A percentile compares a stretch with the other conserved stretches of the same genome.
These are phyloP conservation scores for Pogonomyrmex barbatus DNA, from an alignment of 1,140 invertebrate species.

Conservation along the genomic window DNA sequence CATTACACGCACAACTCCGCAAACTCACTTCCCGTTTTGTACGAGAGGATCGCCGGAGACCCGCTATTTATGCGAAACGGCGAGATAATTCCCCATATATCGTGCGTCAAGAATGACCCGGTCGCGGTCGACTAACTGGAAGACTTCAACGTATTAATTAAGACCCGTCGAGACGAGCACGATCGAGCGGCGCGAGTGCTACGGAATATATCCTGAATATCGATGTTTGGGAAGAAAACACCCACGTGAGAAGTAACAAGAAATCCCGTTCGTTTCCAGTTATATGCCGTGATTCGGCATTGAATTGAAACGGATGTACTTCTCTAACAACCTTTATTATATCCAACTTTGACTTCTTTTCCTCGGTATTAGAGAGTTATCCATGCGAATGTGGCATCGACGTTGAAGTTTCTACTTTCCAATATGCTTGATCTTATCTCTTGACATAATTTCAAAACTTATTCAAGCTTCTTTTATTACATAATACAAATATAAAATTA, in stretches of 20 bases:
- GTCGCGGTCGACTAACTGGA: slow-evolving; percentile 13
- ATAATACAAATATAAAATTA: background rate
- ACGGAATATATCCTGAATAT: background rate
- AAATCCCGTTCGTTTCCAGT: slow-evolving; percentile 24
- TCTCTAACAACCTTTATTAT: background rate
- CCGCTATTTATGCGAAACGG: slow-evolving; percentile 31
- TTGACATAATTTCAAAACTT: background rate
- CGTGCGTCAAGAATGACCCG: slow-evolving; percentile 5
- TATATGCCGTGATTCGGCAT: background rate
- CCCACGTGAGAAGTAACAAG: slow-evolving; percentile 23
- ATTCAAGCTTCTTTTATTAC: background rate
- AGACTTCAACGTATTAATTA: slow-evolving; percentile 47
- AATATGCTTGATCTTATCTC: background rate
- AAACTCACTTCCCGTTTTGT: background rate
- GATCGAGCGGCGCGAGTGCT: background rate
- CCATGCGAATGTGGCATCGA: background rate
- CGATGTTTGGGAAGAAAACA: slow-evolving; percentile 32
- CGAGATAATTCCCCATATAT: background rate
- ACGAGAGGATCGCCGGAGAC: background rate
- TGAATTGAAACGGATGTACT: background rate
- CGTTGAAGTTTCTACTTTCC: background rate
- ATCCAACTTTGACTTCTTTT: background rate
- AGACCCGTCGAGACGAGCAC: slow-evolving; percentile 4
- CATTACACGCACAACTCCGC: background rate
- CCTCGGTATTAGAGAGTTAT: background rate